Evolutionary conservation across 2,888 invertebrate genomes (phyloP), one percentile per base, ranked within the genome.

Genomic region (Sinotaia quadrata): DNA sequence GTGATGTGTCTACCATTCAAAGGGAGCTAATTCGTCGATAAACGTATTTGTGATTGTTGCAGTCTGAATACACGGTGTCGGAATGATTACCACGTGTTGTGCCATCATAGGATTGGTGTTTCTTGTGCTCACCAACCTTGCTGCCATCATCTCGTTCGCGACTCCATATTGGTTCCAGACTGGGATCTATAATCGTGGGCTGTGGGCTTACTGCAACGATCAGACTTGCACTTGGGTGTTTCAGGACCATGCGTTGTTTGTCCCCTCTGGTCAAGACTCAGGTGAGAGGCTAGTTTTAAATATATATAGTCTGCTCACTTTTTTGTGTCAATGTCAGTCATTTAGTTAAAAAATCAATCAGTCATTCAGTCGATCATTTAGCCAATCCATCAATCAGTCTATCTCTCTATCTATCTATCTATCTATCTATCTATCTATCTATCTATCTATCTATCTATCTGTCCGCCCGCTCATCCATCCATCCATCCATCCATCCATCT

Each of bases 111-210:
- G 81, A 7, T 67, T 83, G 34, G 74, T 82, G 10, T 73, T 76
- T 41, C 71, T 82, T 58, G 83, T 83, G 12, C 60, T 84, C 4
- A 82, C 81, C 18, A 77, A 81, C 59, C 73, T 82, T 41, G 78
- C 78, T 21, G 74, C 74, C 18, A 78, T 81, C 31, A 78, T 81
- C 8, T 73, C 78, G 37, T 80, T 77, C 68, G 80, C 81, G 51
- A 81, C 81, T 21, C 81, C 81, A 8, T 63, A 63, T 41, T 63
- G 63, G 63, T 41, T 63, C 54, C 15, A 41, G 36, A 27, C 12
- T 27, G 21, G 36, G 0, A 34, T 49, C 18, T 62, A 47, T n/a
- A 76, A 76, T 62, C 67, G 69, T 7, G 82, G 83, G 7, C 73
- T 83, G 36, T 77, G 79, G 75, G 80, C 83, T 0, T 63, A 66